Evolutionary conservation across 2,888 invertebrate species (phyloP).

Genomic region (Drosophila seclusa): DNA sequence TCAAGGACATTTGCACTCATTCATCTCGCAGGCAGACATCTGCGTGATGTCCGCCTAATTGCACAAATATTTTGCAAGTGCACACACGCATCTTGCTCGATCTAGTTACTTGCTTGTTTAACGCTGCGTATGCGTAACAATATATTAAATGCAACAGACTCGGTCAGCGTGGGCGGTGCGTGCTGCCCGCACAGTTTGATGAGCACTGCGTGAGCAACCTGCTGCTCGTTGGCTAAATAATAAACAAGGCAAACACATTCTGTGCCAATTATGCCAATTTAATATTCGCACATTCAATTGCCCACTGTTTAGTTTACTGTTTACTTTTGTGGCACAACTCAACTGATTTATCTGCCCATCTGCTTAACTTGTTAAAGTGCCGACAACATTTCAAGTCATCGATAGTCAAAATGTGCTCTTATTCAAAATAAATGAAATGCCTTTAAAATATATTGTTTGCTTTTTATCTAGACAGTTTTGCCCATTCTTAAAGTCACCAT

Average conservation of each 20-base stretch:
- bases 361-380: background rate
- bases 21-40: constrained; percentile 24
- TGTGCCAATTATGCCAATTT: constrained; percentile 45
- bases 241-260: constrained; percentile 34
- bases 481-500: background rate
- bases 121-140: constrained; percentile 66
- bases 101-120: constrained; percentile 38
- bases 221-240: constrained; percentile 13
- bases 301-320: background rate
- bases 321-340: background rate
- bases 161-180: constrained; percentile 34
- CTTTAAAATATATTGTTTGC: background rate
- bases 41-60: constrained; percentile 37
- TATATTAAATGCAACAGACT: constrained; percentile 44
- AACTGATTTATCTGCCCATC: background rate
- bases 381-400: constrained; percentile 1
- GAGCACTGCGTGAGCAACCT: constrained; percentile 9
- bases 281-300: constrained; percentile 3
- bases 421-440: background rate
- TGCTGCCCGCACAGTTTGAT: constrained; percentile 36
- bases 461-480: background rate
- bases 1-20: constrained; percentile 68
- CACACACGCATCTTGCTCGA: constrained; percentile 15
- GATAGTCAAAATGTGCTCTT: background rate
- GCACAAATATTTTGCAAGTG: constrained; percentile 42